Evolutionary conservation across 2,888 invertebrate genomes (phyloP), one percentile per base, ranked within the genome.

Genomic region (Himalopsyche anomala): DNA sequence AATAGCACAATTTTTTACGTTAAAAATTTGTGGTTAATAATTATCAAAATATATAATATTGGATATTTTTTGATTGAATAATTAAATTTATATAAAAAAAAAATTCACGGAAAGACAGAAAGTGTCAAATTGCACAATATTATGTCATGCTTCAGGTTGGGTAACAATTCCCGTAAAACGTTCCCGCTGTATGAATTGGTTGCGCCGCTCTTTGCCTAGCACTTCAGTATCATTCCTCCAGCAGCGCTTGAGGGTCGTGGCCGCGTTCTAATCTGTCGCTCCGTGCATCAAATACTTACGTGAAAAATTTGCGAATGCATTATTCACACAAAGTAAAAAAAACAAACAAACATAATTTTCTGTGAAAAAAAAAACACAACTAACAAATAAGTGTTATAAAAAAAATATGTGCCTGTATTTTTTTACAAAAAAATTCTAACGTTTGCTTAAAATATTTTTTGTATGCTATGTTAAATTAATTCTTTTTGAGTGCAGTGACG

Each of bases 211-310:
- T 19, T 11, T 9, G 28, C 15, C 6, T 8, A 19, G 28, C 62
- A 19, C 62, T 62, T 19, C 62, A 15, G 19, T 62, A 62, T 62
- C 62, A 62, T 62, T 62, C 62, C 62, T 62, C 62, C 62, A 62
- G 62, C 62, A 9, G 19, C 62, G 62, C 62, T 62, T 3, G 62
- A 62, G 62, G 62, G 19, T n/a, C 9, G n/a, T 62, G 28, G 62
- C 19, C 62, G 62, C 19, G 62, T n/a, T 28, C 19, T 8, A 4
- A 11, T 5, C 62, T 5, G 19, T n/a, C 11, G 62, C n/a, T 28
- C 9, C 2, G 62, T 19, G 62, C 62, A 19, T 19, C 62, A 62
- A 28, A 62, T 19, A 62, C 62, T 19, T 62, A 62, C 62, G 62
- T 19, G 28, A 62, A 62, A 62, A 19, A 11, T 62, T 28, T 19